phyloP scores from a whole-genome alignment of 2,797 vertebrate genomes.

The Pangasius larnaudii region DNA sequence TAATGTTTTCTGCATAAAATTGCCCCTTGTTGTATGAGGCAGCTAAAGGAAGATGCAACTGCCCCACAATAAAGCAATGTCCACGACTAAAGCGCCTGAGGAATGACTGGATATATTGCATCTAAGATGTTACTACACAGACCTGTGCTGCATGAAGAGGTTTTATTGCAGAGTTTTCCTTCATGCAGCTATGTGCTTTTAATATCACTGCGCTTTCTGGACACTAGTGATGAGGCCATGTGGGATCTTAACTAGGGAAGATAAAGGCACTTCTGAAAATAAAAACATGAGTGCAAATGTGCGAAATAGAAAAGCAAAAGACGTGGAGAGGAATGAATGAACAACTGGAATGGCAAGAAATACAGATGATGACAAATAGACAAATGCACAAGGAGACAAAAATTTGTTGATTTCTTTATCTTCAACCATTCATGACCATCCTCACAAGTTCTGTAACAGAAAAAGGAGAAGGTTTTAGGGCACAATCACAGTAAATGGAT shows the following conservation, averaged over 20 bases:
- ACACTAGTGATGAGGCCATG: slow-evolving; percentile 37
- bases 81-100: slow-evolving; percentile 57
- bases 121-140: slow-evolving; percentile 55
- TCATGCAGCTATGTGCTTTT: slow-evolving; percentile 58
- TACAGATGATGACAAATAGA: slow-evolving; percentile 39
- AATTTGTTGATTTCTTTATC: slow-evolving; percentile 59
- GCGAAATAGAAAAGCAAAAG: slow-evolving; percentile 41
- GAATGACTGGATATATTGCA: slow-evolving; percentile 52
- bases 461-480: slow-evolving; percentile 47
- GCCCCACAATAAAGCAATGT: slow-evolving; percentile 44
- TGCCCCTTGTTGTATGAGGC: slow-evolving; percentile 8
- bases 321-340: slow-evolving; percentile 37
- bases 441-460: slow-evolving; percentile 77
- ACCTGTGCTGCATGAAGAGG: slow-evolving; percentile 66
- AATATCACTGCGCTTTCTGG: slow-evolving; percentile 41
- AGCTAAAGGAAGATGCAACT: slow-evolving; percentile 54
- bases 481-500: slow-evolving; percentile 12
- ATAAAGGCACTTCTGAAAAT: slow-evolving; percentile 84
- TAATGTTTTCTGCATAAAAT: slow-evolving; percentile 38
- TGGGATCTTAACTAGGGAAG: slow-evolving; percentile 67
- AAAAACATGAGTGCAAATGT: slow-evolving; percentile 60
- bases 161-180: slow-evolving; percentile 67
- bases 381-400: slow-evolving; percentile 42
- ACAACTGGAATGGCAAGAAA: slow-evolving; percentile 40
- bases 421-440: slow-evolving; percentile 85